Evolutionary conservation across 2,113 vertebrate species (phyloP).

Genomic region (Crotalus horridus): DNA sequence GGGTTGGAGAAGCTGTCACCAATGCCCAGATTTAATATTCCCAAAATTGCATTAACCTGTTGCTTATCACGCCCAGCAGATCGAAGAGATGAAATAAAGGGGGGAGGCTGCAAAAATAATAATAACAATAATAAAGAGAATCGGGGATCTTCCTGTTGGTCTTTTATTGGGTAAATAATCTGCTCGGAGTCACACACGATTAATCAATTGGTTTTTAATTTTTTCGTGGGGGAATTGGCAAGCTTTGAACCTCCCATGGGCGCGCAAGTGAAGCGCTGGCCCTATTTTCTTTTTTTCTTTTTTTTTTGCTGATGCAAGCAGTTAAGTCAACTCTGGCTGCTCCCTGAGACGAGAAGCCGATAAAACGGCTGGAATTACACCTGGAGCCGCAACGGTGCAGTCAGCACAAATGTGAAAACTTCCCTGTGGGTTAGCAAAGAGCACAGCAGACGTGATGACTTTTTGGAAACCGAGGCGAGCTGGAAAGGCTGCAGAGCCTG

Average conservation of each 20-base stretch:
- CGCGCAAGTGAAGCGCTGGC: background rate
- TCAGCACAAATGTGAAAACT: background rate
- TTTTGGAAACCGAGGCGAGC: background rate
- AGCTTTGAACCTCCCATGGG: constrained; percentile 25
- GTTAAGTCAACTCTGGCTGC: background rate
- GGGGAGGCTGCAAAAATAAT: constrained; percentile 39
- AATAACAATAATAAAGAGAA: constrained; percentile 17
- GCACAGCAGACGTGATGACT: background rate
- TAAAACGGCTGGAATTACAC: constrained; percentile 18
- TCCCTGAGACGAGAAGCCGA: constrained; percentile 16
- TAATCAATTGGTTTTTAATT: too few species aligned
- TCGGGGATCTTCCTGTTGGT: constrained; percentile 39
- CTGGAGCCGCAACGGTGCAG: background rate
- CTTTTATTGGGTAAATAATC: constrained; percentile 64
- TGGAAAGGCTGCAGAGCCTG: background rate
- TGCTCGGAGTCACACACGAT: too few species aligned
- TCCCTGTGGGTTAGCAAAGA: background rate
- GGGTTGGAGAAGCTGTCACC: background rate
- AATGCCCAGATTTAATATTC: constrained; percentile 50
- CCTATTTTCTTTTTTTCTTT: constrained; percentile 1
- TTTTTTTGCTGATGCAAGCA: background rate
- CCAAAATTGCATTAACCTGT: constrained; percentile 58
- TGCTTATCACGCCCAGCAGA: constrained; percentile 54
- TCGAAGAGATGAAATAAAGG: constrained; percentile 52
- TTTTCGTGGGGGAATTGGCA: constrained; percentile 35